Conservation (phyloP, 2,113 vertebrate species). For the Tauraco erythrolophus region DNA sequence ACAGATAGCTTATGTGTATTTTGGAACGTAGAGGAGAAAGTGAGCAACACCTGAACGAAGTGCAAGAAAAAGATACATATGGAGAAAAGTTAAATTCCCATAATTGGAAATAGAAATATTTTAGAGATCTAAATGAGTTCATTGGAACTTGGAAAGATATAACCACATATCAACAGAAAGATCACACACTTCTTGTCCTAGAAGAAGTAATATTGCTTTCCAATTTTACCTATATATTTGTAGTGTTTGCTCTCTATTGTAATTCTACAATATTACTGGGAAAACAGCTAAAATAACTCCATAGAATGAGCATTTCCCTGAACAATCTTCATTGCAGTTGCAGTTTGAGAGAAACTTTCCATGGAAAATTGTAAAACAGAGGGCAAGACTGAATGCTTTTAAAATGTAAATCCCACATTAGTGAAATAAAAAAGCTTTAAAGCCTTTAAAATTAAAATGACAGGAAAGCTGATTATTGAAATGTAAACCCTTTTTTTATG, state of each 20-base stretch:
- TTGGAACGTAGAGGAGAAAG: slow-evolving; percentile 35
- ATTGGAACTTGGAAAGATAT: slow-evolving; percentile 24
- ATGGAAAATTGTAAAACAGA: background rate
- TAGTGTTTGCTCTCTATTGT: background rate
- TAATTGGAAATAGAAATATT: slow-evolving; percentile 37
- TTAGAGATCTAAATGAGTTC: slow-evolving; percentile 3
- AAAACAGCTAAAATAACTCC: background rate
- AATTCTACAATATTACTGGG: background rate
- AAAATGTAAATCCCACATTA: background rate
- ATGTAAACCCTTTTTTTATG: background rate
- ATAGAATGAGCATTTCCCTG: background rate
- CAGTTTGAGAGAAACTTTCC: background rate
- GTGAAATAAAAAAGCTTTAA: background rate
- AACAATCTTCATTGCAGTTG: background rate
- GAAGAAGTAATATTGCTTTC: background rate
- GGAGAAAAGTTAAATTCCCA: slow-evolving; percentile 43
- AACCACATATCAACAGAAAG: background rate
- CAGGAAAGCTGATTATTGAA: slow-evolving; percentile 2
- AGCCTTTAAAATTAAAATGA: background rate
- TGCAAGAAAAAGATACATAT: background rate
- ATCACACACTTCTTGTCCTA: background rate
- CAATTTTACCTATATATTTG: background rate
- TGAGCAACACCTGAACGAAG: slow-evolving; percentile 7
- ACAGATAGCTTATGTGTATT: background rate
- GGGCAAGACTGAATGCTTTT: background rate